These are phyloP conservation scores for Apostichopus californicus DNA, from an alignment of 35 echinoderm and acorn worm species.

Conservation along the genomic window DNA sequence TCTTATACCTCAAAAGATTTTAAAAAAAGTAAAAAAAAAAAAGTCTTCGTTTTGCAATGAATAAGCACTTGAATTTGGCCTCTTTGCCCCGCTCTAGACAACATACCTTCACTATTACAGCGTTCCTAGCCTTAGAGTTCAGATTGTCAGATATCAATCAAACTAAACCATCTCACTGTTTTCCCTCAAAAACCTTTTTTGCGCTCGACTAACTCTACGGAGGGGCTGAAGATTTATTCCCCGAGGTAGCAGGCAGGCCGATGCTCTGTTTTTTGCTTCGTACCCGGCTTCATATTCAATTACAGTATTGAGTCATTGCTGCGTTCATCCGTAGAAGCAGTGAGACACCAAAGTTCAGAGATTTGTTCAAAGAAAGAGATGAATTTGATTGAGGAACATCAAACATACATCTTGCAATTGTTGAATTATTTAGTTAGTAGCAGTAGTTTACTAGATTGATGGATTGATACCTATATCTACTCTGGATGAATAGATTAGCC, in stretches of 20 bases:
- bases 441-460: no score
- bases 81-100: conserved; percentile 6
- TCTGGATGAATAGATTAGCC: no score
- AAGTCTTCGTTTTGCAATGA: conserved; percentile 25
- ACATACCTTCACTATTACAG: conserved; percentile 8
- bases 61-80: conserved; percentile 39
- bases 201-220: conserved; percentile 27
- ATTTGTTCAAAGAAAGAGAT: background rate
- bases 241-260: conserved; percentile 46
- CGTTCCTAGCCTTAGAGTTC: conserved; percentile 46
- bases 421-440: no score
- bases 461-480: no score
- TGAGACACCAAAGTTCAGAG: background rate
- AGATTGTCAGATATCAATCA: conserved; percentile 60
- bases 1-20: background rate
- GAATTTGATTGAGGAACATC: no score
- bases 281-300: conserved; percentile 47
- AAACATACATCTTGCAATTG: no score
- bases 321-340: conserved; percentile 20
- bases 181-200: conserved; percentile 56
- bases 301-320: conserved; percentile 54
- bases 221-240: conserved; percentile 53
- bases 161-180: conserved; percentile 44
- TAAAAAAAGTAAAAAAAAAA: background rate
- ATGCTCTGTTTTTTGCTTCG: conserved; percentile 15